Evolutionary conservation across 2,797 vertebrate species (phyloP), one percentile per base, ranked within the genome.

Genomic region (Thalassophryne amazonica): DNA sequence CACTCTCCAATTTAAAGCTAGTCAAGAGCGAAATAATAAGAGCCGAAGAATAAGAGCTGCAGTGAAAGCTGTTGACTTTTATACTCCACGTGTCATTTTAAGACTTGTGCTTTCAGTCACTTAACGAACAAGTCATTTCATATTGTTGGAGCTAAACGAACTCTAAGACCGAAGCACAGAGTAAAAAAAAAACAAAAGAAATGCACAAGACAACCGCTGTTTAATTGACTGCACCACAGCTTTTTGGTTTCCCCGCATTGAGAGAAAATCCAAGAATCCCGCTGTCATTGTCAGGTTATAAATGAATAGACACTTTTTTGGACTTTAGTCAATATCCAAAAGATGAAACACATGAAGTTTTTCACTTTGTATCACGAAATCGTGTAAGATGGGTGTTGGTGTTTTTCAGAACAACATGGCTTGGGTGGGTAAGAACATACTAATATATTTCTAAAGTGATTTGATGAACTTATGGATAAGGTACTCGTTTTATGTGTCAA

Each of bases 401-500:
- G 45, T 46, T 19, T 43, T 48, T 61, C 13, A 23, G 24, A 40
- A 36, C 1, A 28, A 9, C 40, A 25, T 8, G 20, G 14, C 11
- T 29, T 33, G 3, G 4, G 46, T 28, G 32, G 16, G n/a, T n/a
- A n/a, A n/a, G n/a, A n/a, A n/a, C n/a, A n/a, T n/a, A n/a, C n/a
- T n/a, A n/a, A n/a, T n/a, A n/a, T n/a, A n/a, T n/a, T n/a, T n/a
- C n/a, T n/a, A n/a, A n/a, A n/a, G n/a, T n/a, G 23, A 30, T 22
- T 9, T 10, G 14, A 39, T 47, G 43, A 51, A 22, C 58, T 15
- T 38, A 8, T 54, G 35, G 6, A 31, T 14, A 18, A 16, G n/a
- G 29, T 81, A 85, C 70, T 69, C 37, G 42, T 40, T 33, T 61
- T 63, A 13, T 43, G 20, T 62, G 57, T 22, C 39, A 43, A 16